Conservation (phyloP, 1,140 invertebrate species). For the Plectrocnemia conspersa region DNA sequence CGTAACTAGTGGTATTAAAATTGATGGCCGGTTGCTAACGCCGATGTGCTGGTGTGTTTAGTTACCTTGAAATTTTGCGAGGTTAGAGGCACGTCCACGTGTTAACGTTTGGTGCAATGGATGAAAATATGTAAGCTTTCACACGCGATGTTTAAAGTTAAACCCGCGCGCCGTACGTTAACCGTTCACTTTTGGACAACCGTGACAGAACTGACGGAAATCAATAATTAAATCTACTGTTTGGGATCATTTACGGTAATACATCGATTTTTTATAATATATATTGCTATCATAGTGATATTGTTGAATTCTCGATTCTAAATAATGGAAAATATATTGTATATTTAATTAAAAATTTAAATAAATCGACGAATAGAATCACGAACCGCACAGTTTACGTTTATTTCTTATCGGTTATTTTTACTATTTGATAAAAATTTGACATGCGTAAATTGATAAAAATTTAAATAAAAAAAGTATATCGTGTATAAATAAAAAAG, state of each 20-base stretch:
- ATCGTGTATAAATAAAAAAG: slow-evolving; percentile 20
- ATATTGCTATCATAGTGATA: slow-evolving; percentile 30
- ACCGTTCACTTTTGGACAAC: background rate
- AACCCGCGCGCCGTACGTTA: slow-evolving; percentile 1
- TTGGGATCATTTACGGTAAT: slow-evolving; percentile 36
- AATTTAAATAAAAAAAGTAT: slow-evolving; percentile 16
- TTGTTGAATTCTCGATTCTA: slow-evolving; percentile 31
- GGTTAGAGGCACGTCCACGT: background rate
- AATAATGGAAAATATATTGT: slow-evolving; percentile 17
- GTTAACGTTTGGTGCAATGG: too few relatives aligned
- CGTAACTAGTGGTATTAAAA: background rate
- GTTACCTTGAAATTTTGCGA: background rate
- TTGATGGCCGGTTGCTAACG: background rate
- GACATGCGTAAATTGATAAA: slow-evolving; percentile 9
- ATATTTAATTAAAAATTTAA: background rate
- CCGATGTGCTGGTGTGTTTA: background rate
- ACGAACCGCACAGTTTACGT: slow-evolving; percentile 31
- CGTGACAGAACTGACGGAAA: slow-evolving; percentile 27
- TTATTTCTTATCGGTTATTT: too few relatives aligned
- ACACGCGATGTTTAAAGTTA: too few relatives aligned
- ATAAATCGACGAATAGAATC: slow-evolving; percentile 8
- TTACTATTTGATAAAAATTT: slow-evolving; percentile 26
- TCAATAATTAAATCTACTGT: slow-evolving; percentile 36
- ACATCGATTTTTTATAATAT: slow-evolving; percentile 37
- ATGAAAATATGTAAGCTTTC: too few relatives aligned